Evolutionary conservation across 2,888 invertebrate genomes (phyloP), one percentile per base, ranked within the genome.

Genomic region (Argynnis bischoffii): DNA sequence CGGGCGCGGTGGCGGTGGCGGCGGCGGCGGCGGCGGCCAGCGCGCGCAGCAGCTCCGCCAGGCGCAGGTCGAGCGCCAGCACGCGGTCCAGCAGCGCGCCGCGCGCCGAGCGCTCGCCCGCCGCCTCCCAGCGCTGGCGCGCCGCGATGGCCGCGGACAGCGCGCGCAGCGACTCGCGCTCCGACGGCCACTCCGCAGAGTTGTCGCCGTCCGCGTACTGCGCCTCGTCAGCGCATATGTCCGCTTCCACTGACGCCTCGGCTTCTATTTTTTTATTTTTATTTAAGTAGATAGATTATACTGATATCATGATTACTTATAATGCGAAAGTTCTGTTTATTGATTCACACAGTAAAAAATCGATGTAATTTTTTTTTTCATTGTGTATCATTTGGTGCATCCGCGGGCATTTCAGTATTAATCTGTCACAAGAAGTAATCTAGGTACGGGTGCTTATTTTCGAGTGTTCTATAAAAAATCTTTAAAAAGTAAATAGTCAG

Each of bases 71-170:
- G 4, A 87, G 77, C 59, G 81, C 78, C 72, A 83, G 79, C 77
- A 81, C 89, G 48, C 85, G 83, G 64, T 81, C 82, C 67, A 81
- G 76, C 76, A 82, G 80, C 70, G 83, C 77, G 59, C 84, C 89
- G 77, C 84, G 84, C 82, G 82, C 89, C 70, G 83, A 87, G 77
- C 92, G 94, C 67, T 70, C 87, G 77, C 92, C 94, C 80, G 93
- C 94, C 57, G 94, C 92, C 80, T 95, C 95, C 70, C 94, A 93
- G 74, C 95, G 94, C 78, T 96, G 96, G 0, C 96, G 94, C 79
- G 94, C 94, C 60, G 95, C 93, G 80, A 96, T 96, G 64, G 96
- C 96, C 76, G 96, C 96, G 0, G 96, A 96, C 11, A 97, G 88
- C 83, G 95, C 96, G 78, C 96, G 96, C 54, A 97, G 93, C 54